phyloP scores from a whole-genome alignment of 2,113 vertebrate species.

The Lophotis ruficrista region DNA sequence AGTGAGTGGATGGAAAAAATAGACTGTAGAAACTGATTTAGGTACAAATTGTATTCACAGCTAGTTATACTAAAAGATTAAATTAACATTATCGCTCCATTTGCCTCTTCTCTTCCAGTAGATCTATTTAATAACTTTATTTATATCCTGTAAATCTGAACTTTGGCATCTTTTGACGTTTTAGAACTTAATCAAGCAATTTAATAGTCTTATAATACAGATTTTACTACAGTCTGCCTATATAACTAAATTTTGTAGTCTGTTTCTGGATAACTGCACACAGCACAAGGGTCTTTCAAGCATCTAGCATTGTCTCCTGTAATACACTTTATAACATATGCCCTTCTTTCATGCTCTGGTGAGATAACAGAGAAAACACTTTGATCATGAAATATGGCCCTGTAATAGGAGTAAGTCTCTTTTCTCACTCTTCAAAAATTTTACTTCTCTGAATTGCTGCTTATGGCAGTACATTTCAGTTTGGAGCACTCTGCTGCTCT shows the following conservation, averaged over 20 bases:
- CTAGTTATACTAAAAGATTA: neutral
- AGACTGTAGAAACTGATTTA: neutral
- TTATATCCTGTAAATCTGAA: neutral
- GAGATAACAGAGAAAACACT: neutral
- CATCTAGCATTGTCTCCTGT: neutral
- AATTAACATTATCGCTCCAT: neutral
- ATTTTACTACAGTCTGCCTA: neutral
- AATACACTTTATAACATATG: neutral
- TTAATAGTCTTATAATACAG: neutral
- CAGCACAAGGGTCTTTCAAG: neutral
- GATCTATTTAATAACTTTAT: neutral
- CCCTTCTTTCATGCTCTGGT: neutral
- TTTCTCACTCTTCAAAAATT: neutral
- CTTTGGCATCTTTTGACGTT: neutral
- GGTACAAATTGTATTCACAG: neutral
- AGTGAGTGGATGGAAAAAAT: neutral
- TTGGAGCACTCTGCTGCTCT: neutral
- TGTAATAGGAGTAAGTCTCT: neutral
- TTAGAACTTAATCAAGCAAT: neutral
- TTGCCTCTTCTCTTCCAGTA: neutral
- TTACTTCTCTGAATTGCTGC: neutral
- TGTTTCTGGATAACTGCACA: neutral
- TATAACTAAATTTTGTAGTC: neutral
- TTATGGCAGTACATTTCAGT: neutral
- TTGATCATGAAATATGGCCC: neutral